Evolutionary conservation across 2,113 vertebrate genomes (phyloP), one percentile per base, ranked within the genome.

Genomic region (Neogobius melanostomus): DNA sequence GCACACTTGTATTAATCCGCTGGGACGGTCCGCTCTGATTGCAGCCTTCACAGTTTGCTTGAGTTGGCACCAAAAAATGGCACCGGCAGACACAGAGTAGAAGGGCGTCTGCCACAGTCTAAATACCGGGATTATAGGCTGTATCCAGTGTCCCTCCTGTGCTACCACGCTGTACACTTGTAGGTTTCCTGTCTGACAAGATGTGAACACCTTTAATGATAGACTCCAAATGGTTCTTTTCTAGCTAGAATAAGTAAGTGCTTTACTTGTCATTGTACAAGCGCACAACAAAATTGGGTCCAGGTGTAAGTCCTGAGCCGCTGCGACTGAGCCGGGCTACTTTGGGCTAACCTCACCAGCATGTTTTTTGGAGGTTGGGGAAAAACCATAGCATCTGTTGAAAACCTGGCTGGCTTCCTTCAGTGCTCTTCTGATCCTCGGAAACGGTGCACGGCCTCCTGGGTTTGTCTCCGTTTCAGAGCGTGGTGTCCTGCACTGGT

Each of bases 1-100:
- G 79, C 75, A 49, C 70, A 78, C 54, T 52, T 7, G 74, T 67
- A 88, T 86, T 86, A 84, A 82, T 81, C 72, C 71, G 60, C 59
- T 63, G 71, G 74, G 82, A 85, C 81, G 63, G 60, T 68, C 67
- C 68, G 69, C 79, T 85, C 75, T 91, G 76, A 87, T 89, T 90
- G 81, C 79, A 80, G 77, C 52, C 69, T 80, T 17, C 43, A 54
- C 56, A 56, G 75, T 88, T 91, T 90, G 91, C 87, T 92, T 91
- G 80, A 65, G 67, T 83, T 90, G 89, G 89, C 91, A 85, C 64
- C 50, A 52, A 6, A 52, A 36, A 54, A 74, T 69, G 80, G 76
- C 71, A 64, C 48, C 67, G 69, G 80, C 75, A 74, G 73, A 80
- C 82, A 84, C 75, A 69, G 65, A 68, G 70, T 47, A 80, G 85